Evolutionary conservation across 2,888 invertebrate species (phyloP), one percentile per base, ranked within the genome.

Genomic region (Drosophila demipolita): DNA sequence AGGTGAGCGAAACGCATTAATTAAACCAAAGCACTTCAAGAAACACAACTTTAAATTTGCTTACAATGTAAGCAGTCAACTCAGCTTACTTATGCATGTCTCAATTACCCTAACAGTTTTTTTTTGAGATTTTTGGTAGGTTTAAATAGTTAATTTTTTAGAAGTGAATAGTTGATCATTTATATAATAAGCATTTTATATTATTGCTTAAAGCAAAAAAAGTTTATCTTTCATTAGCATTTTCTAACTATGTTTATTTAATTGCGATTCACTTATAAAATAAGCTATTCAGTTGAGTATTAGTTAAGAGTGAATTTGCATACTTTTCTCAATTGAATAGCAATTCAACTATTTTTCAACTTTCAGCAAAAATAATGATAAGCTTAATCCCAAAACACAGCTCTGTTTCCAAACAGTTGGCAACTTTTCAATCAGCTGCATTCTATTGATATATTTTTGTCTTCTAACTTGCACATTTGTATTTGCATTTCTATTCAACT

Each of bases 1-100:
- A 80, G 67, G 66, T 65, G 67, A 35, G 64, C 55, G 77, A 63
- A 76, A 60, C 59, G 62, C 77, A 81, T 80, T 77, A 67, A 78
- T 78, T 80, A 77, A 65, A 52, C 73, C 58, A 29, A 73, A 81
- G 78, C 53, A 64, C 66, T 62, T 65, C 40, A 49, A 69, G 64
- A 54, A 45, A 52, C 38, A 54, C 54, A n/a, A 53, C n/a, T 35
- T 66, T 29, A 58, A 70, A 54, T 66, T 65, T 74, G 69, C 69
- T 62, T 61, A 36, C 70, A 61, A 66, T 75, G 36, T 59, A 62
- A 61, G 64, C 45, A 49, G 50, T 49, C 66, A 55, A 49, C 23
- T 40, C 12, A n/a, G n/a, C 3, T 50, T 15, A 48, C 15, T 12
- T 53, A 9, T 17, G 11, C 15, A 17, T 26, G 23, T 23, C 49